Conservation (phyloP, 2,888 invertebrate species). For the Mesorhabditis belari region DNA sequence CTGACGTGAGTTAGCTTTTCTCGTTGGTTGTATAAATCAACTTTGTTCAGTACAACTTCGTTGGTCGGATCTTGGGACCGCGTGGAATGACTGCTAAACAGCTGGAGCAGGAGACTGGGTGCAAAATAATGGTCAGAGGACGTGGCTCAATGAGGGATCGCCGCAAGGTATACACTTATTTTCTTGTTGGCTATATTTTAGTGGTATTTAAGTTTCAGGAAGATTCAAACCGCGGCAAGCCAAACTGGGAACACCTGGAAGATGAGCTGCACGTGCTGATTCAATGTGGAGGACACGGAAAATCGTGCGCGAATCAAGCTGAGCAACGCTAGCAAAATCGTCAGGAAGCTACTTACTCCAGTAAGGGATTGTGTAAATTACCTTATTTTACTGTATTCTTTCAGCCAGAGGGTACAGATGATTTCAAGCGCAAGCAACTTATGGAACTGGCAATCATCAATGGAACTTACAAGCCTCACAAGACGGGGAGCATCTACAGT, state of each 20-base stretch:
- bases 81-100: constrained; percentile 99
- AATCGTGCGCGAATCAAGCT: constrained; percentile 91
- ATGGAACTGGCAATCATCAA: not conserved
- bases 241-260: constrained; percentile 98
- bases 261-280: constrained; percentile 90
- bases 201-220: constrained; percentile 73
- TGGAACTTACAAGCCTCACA: not conserved
- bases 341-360: constrained; percentile 91
- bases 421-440: not conserved
- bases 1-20: constrained; percentile 78
- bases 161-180: constrained; percentile 74
- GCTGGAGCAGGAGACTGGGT: constrained; percentile 98
- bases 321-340: constrained; percentile 90
- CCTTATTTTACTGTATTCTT: too few relatives aligned
- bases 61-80: constrained; percentile 95
- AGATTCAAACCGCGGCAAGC: constrained; percentile 95
- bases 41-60: constrained; percentile 94
- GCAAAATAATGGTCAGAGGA: constrained; percentile 99
- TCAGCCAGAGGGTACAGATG: not conserved
- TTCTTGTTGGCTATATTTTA: not conserved
- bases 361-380: too few relatives aligned
- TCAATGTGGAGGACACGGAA: constrained; percentile 87
- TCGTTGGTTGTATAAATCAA: not conserved
- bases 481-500: not conserved
- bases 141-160: constrained; percentile 64